Conservation (phyloP, 1,140 invertebrate genomes). For the Brachystomella parvula region DNA sequence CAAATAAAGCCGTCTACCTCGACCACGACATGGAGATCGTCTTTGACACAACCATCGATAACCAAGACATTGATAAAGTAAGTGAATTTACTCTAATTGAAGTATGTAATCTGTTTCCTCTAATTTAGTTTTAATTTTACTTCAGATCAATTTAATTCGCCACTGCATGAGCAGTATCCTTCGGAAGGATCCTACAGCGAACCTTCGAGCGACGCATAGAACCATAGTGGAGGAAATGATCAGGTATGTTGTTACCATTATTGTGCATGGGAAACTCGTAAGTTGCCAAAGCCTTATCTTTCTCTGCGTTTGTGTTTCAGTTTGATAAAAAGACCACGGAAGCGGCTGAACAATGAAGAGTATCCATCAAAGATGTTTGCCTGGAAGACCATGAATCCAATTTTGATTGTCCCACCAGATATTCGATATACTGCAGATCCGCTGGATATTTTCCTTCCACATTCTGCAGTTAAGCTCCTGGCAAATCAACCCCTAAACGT, state of each 20-base stretch:
- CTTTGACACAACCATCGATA: constrained; percentile 61
- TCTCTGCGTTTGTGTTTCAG: no score
- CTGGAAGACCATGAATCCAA: no score
- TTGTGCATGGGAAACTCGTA: no score
- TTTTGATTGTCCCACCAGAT: not conserved
- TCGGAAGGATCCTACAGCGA: constrained; percentile 6
- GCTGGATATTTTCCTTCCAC: constrained; percentile 22
- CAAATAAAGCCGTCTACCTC: constrained; percentile 49
- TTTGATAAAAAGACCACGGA: no score
- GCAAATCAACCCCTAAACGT: not conserved
- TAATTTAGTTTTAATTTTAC: constrained; percentile 22
- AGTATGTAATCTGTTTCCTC: not conserved
- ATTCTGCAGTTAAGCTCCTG: constrained; percentile 12
- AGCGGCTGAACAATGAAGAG: no score
- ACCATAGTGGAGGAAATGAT: constrained; percentile 18
- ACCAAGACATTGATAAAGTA: constrained; percentile 57
- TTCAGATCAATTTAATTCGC: constrained; percentile 55
- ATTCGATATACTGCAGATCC: constrained; percentile 10
- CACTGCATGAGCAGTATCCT: constrained; percentile 52
- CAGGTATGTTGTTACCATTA: no score
- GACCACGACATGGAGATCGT: constrained; percentile 75
- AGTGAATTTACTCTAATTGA: constrained; percentile 19
- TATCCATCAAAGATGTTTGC: no score
- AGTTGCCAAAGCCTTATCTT: no score
- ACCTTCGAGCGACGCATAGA: constrained; percentile 16